phyloP scores from a whole-genome alignment of 2,113 vertebrate genomes.

The Plestiodon gilberti region DNA sequence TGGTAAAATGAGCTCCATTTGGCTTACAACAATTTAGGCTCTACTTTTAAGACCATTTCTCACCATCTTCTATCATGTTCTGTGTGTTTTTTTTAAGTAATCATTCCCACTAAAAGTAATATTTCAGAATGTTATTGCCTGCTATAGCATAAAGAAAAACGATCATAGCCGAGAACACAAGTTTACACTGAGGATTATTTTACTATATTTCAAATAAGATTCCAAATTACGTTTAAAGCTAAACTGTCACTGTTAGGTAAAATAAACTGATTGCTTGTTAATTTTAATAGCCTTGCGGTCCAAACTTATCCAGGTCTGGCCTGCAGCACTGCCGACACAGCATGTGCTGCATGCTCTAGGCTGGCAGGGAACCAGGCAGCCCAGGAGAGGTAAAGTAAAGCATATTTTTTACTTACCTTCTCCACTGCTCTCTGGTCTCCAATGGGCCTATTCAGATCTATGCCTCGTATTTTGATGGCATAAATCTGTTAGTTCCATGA shows the following conservation, averaged over 20 bases:
- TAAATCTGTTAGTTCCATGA: no score
- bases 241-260: neutral
- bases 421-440: no score
- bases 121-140: constrained; percentile 1
- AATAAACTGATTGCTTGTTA: constrained; percentile 13
- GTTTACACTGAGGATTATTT: constrained; percentile 2
- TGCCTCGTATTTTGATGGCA: no score
- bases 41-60: neutral
- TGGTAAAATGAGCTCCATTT: neutral
- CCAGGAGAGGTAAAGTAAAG: no score
- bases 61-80: neutral
- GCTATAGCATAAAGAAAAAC: constrained; percentile 15
- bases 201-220: constrained; percentile 10
- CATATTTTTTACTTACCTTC: no score
- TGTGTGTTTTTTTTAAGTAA: constrained; percentile 11
- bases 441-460: no score
- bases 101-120: constrained; percentile 19
- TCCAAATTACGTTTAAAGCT: neutral
- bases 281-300: no score
- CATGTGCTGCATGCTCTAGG: no score
- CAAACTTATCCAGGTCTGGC: no score
- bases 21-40: neutral
- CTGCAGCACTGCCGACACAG: no score
- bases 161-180: constrained; percentile 8
- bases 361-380: no score